Evolutionary conservation across 2,113 vertebrate genomes (phyloP).

Genomic region (Festucalex cinctus): DNA sequence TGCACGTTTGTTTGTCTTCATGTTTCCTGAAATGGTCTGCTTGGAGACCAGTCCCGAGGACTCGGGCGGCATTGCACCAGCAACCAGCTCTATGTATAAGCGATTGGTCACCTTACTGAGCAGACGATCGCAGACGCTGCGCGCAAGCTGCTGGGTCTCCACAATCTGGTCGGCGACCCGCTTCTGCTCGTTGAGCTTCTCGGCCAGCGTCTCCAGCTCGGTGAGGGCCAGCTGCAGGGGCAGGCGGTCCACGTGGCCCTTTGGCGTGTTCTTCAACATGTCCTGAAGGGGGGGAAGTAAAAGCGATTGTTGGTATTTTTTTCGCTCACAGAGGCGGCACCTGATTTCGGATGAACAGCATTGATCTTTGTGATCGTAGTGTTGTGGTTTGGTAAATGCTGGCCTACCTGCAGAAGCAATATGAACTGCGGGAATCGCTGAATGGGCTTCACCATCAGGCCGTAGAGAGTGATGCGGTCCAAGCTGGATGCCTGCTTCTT

Average conservation of each 20-base stretch:
- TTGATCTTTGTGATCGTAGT: too few relatives aligned
- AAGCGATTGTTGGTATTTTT: not conserved
- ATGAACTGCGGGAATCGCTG: constrained; percentile 97
- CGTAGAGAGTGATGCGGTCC: constrained; percentile 91
- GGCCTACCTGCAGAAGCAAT: constrained; percentile 87
- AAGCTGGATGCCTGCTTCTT: constrained; percentile 86
- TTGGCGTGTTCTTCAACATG: constrained; percentile 94
- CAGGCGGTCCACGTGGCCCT: constrained; percentile 85
- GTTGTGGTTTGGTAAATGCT: too few relatives aligned
- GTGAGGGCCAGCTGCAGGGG: constrained; percentile 94
- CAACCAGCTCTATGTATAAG: not conserved
- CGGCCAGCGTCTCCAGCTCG: constrained; percentile 89
- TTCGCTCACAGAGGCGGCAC: not conserved
- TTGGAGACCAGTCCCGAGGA: too few relatives aligned
- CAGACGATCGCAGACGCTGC: constrained; percentile 86
- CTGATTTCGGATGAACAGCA: not conserved
- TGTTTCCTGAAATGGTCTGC: too few relatives aligned
- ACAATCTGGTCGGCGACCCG: constrained; percentile 90
- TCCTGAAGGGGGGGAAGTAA: constrained; percentile 71
- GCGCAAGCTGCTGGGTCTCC: constrained; percentile 91
- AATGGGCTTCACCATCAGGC: constrained; percentile 96
- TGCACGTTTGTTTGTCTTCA: too few relatives aligned
- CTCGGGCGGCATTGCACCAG: too few relatives aligned
- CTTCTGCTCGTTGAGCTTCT: constrained; percentile 95
- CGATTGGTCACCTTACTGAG: constrained; percentile 82